Evolutionary conservation across 2,797 vertebrate genomes (phyloP), one percentile per base, ranked within the genome.

Genomic region (Thunnus albacares): DNA sequence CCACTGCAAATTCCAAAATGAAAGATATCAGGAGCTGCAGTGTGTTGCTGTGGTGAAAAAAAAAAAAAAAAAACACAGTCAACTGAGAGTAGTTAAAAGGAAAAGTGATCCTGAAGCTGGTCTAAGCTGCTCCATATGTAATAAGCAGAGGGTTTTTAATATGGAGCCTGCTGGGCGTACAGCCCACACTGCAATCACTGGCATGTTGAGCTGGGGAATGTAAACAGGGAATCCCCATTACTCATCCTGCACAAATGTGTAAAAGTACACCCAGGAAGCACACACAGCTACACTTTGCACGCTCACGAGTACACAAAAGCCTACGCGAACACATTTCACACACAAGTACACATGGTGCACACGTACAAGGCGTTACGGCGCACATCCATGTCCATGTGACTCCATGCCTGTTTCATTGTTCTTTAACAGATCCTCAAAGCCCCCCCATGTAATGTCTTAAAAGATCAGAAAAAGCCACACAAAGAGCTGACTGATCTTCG

Each of bases 221-320:
- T 90, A 94, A 95, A 94, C 92, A 95, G 92, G 94, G 91, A 94
- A 94, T 94, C 90, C 92, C 91, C 86, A 91, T 94, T 89, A 90
- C 79, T 93, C 91, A 91, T 78, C 77, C 85, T 75, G 66, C 81
- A 87, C 79, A 69, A 90, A 82, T 78, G 83, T 79, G 81, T 80
- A 43, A 67, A 64, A 75, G 64, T 30, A 80, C 65, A 84, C 81
- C 70, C 24, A 69, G 79, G 56, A 76, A 79, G 35, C 59, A 89
- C 69, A 73, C 67, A 75, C 49, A 56, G 51, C 82, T 69, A 79
- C 76, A 61, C 58, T 75, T 75, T n/a, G 41, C 53, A 73, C 67
- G 49, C 56, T 55, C 1, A 1, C 4, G 1, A 62, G 6, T 24
- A 69, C 58, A 60, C 67, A 67, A 26, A 77, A 51, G 38, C 12